Base-by-base conservation (phyloP, 2,113 vertebrate species). In the Dromaius novaehollandiae region DNA sequence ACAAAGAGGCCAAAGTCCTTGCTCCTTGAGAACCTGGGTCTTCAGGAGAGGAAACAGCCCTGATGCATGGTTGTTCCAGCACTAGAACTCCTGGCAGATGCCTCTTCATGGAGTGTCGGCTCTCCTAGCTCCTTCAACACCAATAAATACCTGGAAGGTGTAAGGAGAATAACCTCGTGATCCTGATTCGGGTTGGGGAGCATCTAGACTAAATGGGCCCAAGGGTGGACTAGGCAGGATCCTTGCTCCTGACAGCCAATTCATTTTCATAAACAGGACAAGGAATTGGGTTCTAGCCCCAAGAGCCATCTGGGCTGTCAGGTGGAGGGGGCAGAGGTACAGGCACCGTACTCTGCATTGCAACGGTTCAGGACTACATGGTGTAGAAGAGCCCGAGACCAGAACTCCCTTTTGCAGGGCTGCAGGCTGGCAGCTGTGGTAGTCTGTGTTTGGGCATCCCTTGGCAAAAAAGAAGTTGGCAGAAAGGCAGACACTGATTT, bases 61-160 rank as follows among this genome's bases (percentile, higher is more conserved):
- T 71, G 40, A 58, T 5, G 16, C 10, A 15, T n/a, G 11, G 9
- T 30, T 80, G 50, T n/a, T n/a, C n/a, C 36, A 66, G 2, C 11
- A 13, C 17, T 36, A 17, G 12, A 6, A 8, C 34, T 92, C 9
- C 46, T 40, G 19, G 36, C 32, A 60, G 58, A 30, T 14, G 58
- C 32, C 16, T 74, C 34, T 30, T 36, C n/a, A 18, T 2, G 73
- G 32, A 28, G 8, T 13, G 4, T 32, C 5, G 34, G 8, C 9
- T 40, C 42, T 22, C 18, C 66, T 63, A 86, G 56, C 38, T n/a
- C 61, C 46, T 50, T 5, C 0, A 0, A 16, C 38, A 68, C 30
- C 71, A 50, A 0, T 7, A 75, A 50, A 42, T 48, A 30, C 55
- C 9, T 0, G 1, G 51, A 51, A 73, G 5, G 0, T 3, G 89